phyloP scores from a whole-genome alignment of 2,888 invertebrate species.

The Syritta pipiens region DNA sequence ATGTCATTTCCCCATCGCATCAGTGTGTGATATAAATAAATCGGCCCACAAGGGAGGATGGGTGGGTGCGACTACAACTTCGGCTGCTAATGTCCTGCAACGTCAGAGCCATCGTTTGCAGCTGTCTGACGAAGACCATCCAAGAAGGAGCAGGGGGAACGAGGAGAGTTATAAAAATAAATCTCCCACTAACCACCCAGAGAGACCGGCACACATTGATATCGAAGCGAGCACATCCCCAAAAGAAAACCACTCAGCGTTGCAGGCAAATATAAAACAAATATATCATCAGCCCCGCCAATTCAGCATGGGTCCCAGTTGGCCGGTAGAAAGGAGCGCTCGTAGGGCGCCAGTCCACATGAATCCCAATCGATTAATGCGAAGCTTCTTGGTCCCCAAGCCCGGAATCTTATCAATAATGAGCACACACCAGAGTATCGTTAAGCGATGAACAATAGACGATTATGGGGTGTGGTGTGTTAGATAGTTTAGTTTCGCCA shows the following conservation, averaged over 20 bases:
- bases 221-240: conserved; percentile 54
- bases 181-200: conserved; percentile 8
- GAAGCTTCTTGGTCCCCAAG: not conserved
- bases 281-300: conserved; percentile 36
- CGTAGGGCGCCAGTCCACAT: conserved; percentile 22
- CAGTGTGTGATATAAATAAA: conserved; percentile 59
- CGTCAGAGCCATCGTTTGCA: conserved; percentile 48
- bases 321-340: conserved; percentile 8
- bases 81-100: conserved; percentile 45
- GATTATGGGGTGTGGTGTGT: conserved; percentile 37
- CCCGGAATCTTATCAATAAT: conserved; percentile 48
- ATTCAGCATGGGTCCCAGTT: conserved; percentile 21
- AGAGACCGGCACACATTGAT: too few species aligned
- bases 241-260: conserved; percentile 46
- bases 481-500: too few species aligned
- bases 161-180: conserved; percentile 49
- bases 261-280: conserved; percentile 48
- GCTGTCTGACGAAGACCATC: conserved; percentile 1
- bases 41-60: conserved; percentile 9
- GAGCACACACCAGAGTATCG: conserved; percentile 45
- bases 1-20: conserved; percentile 57
- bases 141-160: not conserved
- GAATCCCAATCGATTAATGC: conserved; percentile 56
- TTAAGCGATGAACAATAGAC: conserved; percentile 48
- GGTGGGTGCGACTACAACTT: conserved; percentile 14